Evolutionary conservation across 2,113 vertebrate species (phyloP).

Genomic region (Syrmaticus mikado): DNA sequence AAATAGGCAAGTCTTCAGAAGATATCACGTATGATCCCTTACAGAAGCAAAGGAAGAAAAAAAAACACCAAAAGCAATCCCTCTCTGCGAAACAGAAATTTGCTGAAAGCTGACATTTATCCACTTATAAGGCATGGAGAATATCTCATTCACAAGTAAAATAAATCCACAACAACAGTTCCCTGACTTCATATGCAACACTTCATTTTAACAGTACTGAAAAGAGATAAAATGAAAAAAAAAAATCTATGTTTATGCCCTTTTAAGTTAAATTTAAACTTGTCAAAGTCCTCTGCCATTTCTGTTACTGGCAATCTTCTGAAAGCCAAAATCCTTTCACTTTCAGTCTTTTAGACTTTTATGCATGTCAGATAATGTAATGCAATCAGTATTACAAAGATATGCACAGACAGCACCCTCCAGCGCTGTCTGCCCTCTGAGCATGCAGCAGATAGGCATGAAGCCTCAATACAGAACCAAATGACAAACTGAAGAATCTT

Average conservation of each 20-base stretch:
- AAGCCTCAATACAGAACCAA: background rate
- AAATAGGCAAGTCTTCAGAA: background rate
- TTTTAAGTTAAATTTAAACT: background rate
- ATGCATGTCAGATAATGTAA: rapidly evolving
- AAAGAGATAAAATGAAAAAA: background rate
- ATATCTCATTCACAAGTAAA: background rate
- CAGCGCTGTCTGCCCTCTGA: background rate
- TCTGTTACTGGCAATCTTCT: background rate
- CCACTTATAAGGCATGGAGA: background rate
- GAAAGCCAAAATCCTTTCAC: background rate
- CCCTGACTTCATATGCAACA: background rate
- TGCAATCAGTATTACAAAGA: rapidly evolving
- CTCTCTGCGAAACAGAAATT: background rate
- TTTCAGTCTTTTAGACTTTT: background rate
- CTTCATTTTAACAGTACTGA: background rate
- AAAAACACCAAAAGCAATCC: background rate
- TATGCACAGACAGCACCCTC: background rate
- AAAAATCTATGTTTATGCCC: background rate
- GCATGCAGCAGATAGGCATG: rapidly evolving
- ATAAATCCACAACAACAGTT: background rate
- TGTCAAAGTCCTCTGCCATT: background rate
- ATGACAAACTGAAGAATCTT: background rate
- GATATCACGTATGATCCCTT: background rate
- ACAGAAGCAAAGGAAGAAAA: background rate
- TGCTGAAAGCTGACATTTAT: background rate